Evolutionary conservation across 2,113 vertebrate genomes (phyloP).

Genomic region (Cheilinus undulatus): DNA sequence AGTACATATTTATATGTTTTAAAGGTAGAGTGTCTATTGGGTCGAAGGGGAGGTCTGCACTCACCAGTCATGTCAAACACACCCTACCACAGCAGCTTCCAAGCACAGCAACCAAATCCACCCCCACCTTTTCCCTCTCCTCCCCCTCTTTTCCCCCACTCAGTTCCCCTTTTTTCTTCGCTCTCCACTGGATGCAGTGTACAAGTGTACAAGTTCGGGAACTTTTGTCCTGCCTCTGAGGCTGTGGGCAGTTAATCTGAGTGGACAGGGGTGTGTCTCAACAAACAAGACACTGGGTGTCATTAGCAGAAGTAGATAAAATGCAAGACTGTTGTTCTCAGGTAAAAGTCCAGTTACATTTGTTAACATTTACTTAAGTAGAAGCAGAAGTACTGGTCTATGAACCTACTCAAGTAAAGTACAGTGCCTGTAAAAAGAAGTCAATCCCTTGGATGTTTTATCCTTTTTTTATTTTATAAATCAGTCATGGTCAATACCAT

Average conservation of each 20-base stretch:
- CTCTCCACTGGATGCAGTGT: conserved; percentile 22
- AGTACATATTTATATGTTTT: too few relatives aligned
- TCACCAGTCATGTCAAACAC: conserved; percentile 39
- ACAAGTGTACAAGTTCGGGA: conserved; percentile 18
- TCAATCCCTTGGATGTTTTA: too few relatives aligned
- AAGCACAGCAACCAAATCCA: conserved; percentile 32
- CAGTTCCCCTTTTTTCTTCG: background rate
- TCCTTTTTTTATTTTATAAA: too few relatives aligned
- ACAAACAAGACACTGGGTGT: too few relatives aligned
- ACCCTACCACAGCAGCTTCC: conserved; percentile 33
- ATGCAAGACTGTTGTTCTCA: too few relatives aligned
- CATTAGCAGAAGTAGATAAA: too few relatives aligned
- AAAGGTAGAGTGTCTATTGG: conserved; percentile 14
- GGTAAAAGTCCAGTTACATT: too few relatives aligned
- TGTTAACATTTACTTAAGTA: too few relatives aligned
- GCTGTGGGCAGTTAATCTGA: conserved; percentile 7
- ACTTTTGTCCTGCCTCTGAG: conserved; percentile 20
- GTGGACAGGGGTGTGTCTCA: conserved; percentile 3
- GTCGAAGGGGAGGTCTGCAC: conserved; percentile 28
- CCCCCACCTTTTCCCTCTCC: conserved; percentile 16
- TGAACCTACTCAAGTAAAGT: too few relatives aligned
- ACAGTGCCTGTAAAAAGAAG: too few relatives aligned
- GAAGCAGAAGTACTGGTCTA: too few relatives aligned
- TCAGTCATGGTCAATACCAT: too few relatives aligned
- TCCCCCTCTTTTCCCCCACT: background rate